Evolutionary conservation across 2,888 invertebrate species (phyloP), one percentile per base, ranked within the genome.

Genomic region (Sericinus montela): DNA sequence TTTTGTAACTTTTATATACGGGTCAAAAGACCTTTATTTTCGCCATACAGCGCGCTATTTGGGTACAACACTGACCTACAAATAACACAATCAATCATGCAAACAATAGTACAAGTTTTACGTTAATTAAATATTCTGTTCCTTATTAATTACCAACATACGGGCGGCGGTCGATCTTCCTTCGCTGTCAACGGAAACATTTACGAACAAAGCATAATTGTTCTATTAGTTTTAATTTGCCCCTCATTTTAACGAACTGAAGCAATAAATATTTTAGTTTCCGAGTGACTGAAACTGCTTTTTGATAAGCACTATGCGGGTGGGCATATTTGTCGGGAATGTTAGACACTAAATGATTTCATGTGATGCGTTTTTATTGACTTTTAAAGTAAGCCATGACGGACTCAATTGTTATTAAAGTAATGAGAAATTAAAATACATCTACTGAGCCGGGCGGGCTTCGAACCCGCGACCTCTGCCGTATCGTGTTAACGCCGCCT

Each of bases 81-180:
- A 36, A 35, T 3, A 28, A 38, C 42, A 41, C 19, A n/a, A 49
- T 49, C 39, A 16, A 48, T 49, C 44, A 48, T 34, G 23, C 19
- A 28, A 40, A 49, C 44, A 44, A 35, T 16, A 44, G 39, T 14
- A 14, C 35, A 49, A 49, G 19, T 45, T 49, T 36, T 19, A 38
- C 43, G 19, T 41, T 50, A 45, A 50, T 50, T 45, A 45, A 45
- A 45, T 45, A 41, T 37, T 41, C 11, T 23, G 14, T 45, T 45
- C 29, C 32, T 34, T 23, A 64, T 69, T 72, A 68, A 75, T 75
- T 69, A 58, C 55, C 34, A 48, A 48, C 60, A 76, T 76, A 67
- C 73, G 77, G 77, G 77, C 61, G 58, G 41, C 52, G 25, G 28
- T 50, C 49, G 23, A 41, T 50, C 49, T 45, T 42, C 43, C 45